These are phyloP conservation scores for Meandrina meandrites DNA, from an alignment of 92 coral and sea anemone genomes.

Conservation along the genomic window DNA sequence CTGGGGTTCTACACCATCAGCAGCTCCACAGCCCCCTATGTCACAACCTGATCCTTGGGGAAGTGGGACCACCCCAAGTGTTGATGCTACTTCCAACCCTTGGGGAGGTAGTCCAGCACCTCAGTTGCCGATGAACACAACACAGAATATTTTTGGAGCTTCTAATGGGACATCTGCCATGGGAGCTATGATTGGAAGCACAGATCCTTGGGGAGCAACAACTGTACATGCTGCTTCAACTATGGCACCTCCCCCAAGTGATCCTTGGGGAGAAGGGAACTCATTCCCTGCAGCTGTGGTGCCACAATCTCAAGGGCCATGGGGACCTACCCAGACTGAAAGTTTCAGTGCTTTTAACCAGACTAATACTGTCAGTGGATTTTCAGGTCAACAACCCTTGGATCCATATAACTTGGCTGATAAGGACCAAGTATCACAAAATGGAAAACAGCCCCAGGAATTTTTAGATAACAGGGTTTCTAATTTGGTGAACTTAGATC, in stretches of 20 bases:
- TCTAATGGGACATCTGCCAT: conserved; percentile 42
- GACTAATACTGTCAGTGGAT: conserved; percentile 40
- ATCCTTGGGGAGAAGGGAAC: conserved; percentile 85
- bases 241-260: conserved; percentile 46
- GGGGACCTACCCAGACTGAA: conserved; percentile 61
- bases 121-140: conserved; percentile 43
- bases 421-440: conserved; percentile 27
- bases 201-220: conserved; percentile 73
- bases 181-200: conserved; percentile 50
- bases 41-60: conserved; percentile 85
- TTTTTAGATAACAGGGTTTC: conserved; percentile 72
- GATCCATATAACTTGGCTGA: conserved; percentile 33
- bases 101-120: conserved; percentile 72
- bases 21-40: conserved; percentile 32
- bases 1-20: conserved; percentile 60
- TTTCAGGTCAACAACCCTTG: conserved; percentile 26
- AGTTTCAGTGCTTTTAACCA: conserved; percentile 67
- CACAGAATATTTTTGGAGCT: conserved; percentile 50
- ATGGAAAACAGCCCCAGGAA: conserved; percentile 51
- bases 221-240: conserved; percentile 62
- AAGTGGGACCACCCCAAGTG: conserved; percentile 40
- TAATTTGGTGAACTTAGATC: conserved; percentile 85
- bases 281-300: conserved; percentile 38
- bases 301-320: conserved; percentile 61
- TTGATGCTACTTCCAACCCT: conserved; percentile 63